Conservation (phyloP, 2,888 invertebrate genomes). For the Cecidostiba fungosa region DNA sequence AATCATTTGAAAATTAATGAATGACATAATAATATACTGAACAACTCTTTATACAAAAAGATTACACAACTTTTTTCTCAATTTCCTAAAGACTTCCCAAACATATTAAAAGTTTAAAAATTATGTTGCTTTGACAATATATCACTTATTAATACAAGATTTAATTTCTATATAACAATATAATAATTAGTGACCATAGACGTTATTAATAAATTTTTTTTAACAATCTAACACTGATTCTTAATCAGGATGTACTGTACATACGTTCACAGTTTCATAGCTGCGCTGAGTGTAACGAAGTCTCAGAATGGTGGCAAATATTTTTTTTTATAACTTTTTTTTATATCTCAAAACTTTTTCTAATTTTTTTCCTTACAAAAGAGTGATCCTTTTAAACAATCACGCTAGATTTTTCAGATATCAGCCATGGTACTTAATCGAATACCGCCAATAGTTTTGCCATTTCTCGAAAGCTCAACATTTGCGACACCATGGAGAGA, state of each 20-base stretch:
- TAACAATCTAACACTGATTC: slow-evolving; percentile 77
- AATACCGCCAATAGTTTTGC: slow-evolving; percentile 58
- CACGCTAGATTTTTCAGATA: slow-evolving; percentile 44
- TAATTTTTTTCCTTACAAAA: slow-evolving; percentile 48
- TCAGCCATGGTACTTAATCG: slow-evolving; percentile 47
- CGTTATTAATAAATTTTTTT: slow-evolving; percentile 69
- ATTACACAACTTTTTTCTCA: slow-evolving; percentile 47
- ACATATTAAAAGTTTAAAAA: slow-evolving; percentile 53
- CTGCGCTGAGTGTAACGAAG: slow-evolving; percentile 55
- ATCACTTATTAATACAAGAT: slow-evolving; percentile 71
- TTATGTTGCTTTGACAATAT: slow-evolving; percentile 69
- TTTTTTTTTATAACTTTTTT: slow-evolving; percentile 35
- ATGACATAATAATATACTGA: slow-evolving; percentile 37
- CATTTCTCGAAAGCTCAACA: slow-evolving; percentile 55
- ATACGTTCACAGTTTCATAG: slow-evolving; percentile 67
- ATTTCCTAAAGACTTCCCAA: slow-evolving; percentile 50
- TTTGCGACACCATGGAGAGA: slow-evolving; percentile 62
- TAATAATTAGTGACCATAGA: slow-evolving; percentile 70
- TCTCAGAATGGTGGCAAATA: slow-evolving; percentile 57
- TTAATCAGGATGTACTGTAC: slow-evolving; percentile 77
- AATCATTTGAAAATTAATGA: slow-evolving; percentile 15
- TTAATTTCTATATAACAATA: slow-evolving; percentile 75
- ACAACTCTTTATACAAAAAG: slow-evolving; percentile 52
- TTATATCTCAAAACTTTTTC: slow-evolving; percentile 34
- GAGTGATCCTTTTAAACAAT: slow-evolving; percentile 56